Base-by-base conservation (phyloP, 2,113 vertebrate species). In the Prietella phreatophila region DNA sequence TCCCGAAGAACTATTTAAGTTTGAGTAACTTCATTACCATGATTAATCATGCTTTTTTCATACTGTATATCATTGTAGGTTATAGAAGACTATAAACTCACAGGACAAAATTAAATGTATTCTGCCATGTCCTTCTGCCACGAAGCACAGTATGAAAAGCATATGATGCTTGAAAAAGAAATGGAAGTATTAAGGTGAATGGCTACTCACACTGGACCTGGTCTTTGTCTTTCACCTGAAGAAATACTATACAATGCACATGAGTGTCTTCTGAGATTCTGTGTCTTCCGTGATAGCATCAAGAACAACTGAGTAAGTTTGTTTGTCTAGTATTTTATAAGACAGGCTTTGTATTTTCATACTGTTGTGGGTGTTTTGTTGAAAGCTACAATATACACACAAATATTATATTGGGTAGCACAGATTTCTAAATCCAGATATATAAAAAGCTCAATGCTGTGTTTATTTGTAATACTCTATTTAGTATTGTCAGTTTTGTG, bases 151-250 rank as follows among this genome's bases (percentile, higher is more conserved):
- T 50, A 30, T 7, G 7, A 65, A 61, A 76, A 22, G 3, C 15
- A 17, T 50, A 79, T 17, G 10, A 82, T 27, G 61, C 82, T 20
- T 30, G 22, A 22, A 39, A 39, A 39, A 42, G 39, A 4, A 78
- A 55, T 79, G 50, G 50, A 30, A 25, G 30, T 30, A 8, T 55
- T 25, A 69, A 22, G 19, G 6, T 53, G 42, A 36, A 58, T 19
- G 30, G 25, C 17, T 81, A 5, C 27, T 55, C 8, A 82, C 17
- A 56, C 14, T 56, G 50, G 13, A 14, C 15, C 4, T 71, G 19
- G 14, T 85, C 33, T 85, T 85, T 42, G 85, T 79, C 0, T 90
- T 88, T 79, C 58, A 91, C 9, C 39, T 87, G 39, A n/a, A 60
- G 14, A 88, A 89, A 15, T 88, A 78, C 9, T 60, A 39, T 80